Conservation (phyloP, 1,140 invertebrate genomes). For the Ceratosolen solmsi region DNA sequence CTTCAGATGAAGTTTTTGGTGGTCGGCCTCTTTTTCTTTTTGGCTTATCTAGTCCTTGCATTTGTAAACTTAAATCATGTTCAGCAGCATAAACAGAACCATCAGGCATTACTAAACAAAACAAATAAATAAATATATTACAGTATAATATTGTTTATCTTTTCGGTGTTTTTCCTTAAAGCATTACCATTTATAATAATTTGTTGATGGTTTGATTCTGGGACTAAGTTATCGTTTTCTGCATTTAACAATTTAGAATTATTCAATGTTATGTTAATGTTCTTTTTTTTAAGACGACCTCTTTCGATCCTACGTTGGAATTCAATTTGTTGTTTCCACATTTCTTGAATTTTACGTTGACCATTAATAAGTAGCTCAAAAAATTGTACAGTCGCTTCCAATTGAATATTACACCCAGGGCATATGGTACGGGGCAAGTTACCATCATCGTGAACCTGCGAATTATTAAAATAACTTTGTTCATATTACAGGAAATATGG, state of each 20-base stretch:
- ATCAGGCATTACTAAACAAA: slow-evolving; percentile 72
- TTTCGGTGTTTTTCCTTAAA: slow-evolving; percentile 26
- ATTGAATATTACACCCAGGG: slow-evolving; percentile 82
- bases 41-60: slow-evolving; percentile 79
- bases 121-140: neutral
- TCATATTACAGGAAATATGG: too few relatives aligned
- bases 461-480: slow-evolving; percentile 26
- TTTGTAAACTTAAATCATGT: slow-evolving; percentile 76
- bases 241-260: slow-evolving; percentile 20
- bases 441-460: slow-evolving; percentile 79
- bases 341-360: slow-evolving; percentile 75
- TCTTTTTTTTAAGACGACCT: slow-evolving; percentile 21
- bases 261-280: slow-evolving; percentile 31
- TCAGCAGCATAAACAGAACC: slow-evolving; percentile 75
- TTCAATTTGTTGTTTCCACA: slow-evolving; percentile 73
- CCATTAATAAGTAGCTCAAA: slow-evolving; percentile 81
- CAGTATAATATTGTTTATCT: slow-evolving; percentile 1
- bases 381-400: slow-evolving; percentile 82
- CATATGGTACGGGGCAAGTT: slow-evolving; percentile 81
- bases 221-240: slow-evolving; percentile 19
- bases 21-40: slow-evolving; percentile 81
- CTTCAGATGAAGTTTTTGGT: slow-evolving; percentile 72
- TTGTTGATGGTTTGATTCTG: slow-evolving; percentile 40
- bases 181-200: slow-evolving; percentile 47
- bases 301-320: slow-evolving; percentile 57